Conservation (phyloP, 2,888 invertebrate species). For the Ennomos fuscantarius region DNA sequence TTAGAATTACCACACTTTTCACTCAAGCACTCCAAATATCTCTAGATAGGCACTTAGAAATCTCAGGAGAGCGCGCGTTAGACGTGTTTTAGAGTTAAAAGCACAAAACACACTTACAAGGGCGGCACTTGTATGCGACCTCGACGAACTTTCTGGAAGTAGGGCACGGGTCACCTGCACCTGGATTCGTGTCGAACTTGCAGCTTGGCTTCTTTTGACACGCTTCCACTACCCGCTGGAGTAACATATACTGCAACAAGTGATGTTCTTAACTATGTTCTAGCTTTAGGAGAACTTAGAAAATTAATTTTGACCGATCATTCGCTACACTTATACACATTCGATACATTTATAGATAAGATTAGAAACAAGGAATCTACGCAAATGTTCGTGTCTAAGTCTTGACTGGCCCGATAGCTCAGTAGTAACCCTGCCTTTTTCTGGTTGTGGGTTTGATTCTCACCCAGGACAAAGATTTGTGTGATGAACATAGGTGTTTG, state of each 20-base stretch:
- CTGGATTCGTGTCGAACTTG: constrained; percentile 94
- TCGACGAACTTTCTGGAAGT: constrained; percentile 95
- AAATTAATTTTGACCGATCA: no score
- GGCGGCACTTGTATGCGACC: constrained; percentile 97
- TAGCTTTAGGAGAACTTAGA: not conserved
- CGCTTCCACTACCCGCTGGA: constrained; percentile 96
- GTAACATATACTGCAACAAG: constrained; percentile 89
- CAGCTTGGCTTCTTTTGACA: constrained; percentile 97
- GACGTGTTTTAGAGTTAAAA: constrained; percentile 32
- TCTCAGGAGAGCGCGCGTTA: constrained; percentile 23
- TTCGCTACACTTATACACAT: no score
- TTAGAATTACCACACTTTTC: constrained; percentile 37
- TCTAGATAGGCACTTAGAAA: constrained; percentile 32
- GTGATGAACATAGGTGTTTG: no score
- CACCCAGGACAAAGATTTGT: no score
- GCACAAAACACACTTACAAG: constrained; percentile 89
- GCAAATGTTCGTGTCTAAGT: no score
- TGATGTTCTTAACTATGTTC: not conserved
- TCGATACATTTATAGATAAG: no score
- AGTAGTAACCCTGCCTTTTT: no score
- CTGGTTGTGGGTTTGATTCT: no score
- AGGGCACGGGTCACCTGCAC: constrained; percentile 96
- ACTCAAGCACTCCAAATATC: constrained; percentile 29
- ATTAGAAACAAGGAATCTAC: no score
- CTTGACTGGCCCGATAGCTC: no score